A percentile compares a stretch with the other conserved stretches of the same genome.
phyloP scores from a whole-genome alignment of 2,797 vertebrate genomes.

The Enteromius treurensis region DNA sequence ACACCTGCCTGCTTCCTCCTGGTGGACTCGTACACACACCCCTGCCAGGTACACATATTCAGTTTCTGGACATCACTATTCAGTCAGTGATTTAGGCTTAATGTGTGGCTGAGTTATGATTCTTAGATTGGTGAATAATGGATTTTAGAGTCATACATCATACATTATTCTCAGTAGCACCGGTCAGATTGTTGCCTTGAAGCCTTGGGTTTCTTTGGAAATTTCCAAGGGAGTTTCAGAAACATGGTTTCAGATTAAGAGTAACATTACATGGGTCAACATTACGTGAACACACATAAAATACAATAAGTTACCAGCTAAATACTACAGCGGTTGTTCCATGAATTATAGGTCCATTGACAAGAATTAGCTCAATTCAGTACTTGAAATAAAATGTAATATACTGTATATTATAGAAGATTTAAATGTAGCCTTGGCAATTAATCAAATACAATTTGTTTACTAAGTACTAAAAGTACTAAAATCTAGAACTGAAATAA shows the following conservation, averaged over 20 bases:
- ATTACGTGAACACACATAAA: not conserved
- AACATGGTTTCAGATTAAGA: not conserved
- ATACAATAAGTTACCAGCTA: not conserved
- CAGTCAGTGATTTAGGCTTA: not conserved
- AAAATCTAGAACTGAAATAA: not conserved
- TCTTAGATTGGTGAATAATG: not conserved
- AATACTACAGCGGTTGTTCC: not conserved
- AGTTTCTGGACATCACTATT: not conserved
- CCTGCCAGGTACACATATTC: conserved; percentile 66
- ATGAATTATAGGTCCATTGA: not conserved
- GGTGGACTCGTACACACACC: conserved; percentile 66
- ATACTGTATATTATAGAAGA: not conserved
- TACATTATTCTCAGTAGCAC: not conserved
- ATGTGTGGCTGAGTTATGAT: not conserved
- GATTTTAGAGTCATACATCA: not conserved
- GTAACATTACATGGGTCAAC: not conserved
- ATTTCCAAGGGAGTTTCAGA: not conserved
- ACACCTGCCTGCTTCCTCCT: conserved; percentile 73
- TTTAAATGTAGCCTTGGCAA: not conserved
- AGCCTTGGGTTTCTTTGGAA: not conserved
- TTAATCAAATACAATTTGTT: not conserved
- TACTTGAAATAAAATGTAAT: not conserved
- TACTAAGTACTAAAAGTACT: not conserved
- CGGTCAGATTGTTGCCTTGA: not conserved
- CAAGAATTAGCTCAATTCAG: not conserved